Evolutionary conservation across 2,888 invertebrate species (phyloP).

Genomic region (Taenaris catops): DNA sequence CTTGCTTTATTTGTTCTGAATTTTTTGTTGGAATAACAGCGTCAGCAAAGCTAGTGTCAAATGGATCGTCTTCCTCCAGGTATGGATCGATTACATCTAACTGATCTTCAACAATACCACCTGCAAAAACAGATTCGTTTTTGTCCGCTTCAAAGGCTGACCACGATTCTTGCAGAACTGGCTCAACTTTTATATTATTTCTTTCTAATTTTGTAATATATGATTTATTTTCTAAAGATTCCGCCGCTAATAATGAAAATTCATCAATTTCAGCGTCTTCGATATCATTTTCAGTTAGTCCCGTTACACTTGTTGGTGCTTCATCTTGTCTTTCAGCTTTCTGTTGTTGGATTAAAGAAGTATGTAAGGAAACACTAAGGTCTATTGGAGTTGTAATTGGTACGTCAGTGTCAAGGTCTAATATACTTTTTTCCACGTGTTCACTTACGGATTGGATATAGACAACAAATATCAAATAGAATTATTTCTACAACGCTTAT

Average conservation of each 20-base stretch:
- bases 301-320: constrained; percentile 23
- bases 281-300: constrained; percentile 21
- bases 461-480: too few relatives aligned
- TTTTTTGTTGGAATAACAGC: constrained; percentile 81
- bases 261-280: constrained; percentile 87
- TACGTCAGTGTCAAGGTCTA: constrained; percentile 87
- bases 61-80: constrained; percentile 86
- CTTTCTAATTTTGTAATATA: constrained; percentile 67
- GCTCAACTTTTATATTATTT: constrained; percentile 53
- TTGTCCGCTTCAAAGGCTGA: constrained; percentile 82
- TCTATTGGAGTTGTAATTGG: constrained; percentile 85
- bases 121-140: constrained; percentile 64
- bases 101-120: constrained; percentile 66
- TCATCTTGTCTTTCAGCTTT: constrained; percentile 38
- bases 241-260: constrained; percentile 88
- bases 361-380: constrained; percentile 82
- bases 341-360: constrained; percentile 69
- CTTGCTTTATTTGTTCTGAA: constrained; percentile 64
- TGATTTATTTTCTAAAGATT: constrained; percentile 82
- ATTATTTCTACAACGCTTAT: too few relatives aligned
- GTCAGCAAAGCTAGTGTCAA: constrained; percentile 91
- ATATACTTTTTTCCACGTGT: constrained; percentile 83
- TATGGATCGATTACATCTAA: constrained; percentile 67
- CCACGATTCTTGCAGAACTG: constrained; percentile 80
- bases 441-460: too few relatives aligned